Evolutionary conservation across 2,113 vertebrate genomes (phyloP), one percentile per base, ranked within the genome.

Genomic region (Emydura subglobosa): DNA sequence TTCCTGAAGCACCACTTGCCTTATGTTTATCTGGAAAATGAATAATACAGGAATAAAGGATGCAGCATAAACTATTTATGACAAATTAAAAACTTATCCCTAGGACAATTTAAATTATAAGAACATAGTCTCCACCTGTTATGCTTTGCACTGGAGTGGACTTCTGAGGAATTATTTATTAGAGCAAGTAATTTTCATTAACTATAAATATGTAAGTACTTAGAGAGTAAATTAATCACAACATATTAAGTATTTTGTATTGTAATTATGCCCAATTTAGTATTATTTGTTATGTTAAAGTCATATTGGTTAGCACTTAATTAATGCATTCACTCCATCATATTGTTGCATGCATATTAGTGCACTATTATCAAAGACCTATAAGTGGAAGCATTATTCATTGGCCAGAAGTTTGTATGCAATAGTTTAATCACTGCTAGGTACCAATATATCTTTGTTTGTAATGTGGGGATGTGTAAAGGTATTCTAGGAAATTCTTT

Each of bases 61-160:
- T 94, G 92, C 91, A 83, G 85, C 96, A 95, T 96, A 14, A 97
- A 96, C 86, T 96, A 97, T 96, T 97, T 79, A 96, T 95, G 91
- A 79, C 78, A 96, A 97, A 98, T 96, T 89, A 96, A 96, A 82
- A 96, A 92, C 85, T 88, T 86, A n/a, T 91, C 90, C 96, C 61
- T 74, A 93, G 91, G 94, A 94, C 76, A 91, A 86, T 90, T 95
- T 42, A 74, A 84, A 29, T 87, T 80, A 74, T 6, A 61, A 76
- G 94, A 65, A 88, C 68, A 31, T 5, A 53, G 53, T 16, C 81
- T 61, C 83, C 89, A 90, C 96, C 91, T 96, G 79, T 72, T 88
- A 86, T 91, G 3, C 27, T 87, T 72, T 87, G 91, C 79, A 78
- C 79, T 89, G 90, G 49, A 92, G 65, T 90, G 78, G 88, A 87